Evolutionary conservation across 2,797 vertebrate genomes (phyloP).

Genomic region (Chanos chanos): DNA sequence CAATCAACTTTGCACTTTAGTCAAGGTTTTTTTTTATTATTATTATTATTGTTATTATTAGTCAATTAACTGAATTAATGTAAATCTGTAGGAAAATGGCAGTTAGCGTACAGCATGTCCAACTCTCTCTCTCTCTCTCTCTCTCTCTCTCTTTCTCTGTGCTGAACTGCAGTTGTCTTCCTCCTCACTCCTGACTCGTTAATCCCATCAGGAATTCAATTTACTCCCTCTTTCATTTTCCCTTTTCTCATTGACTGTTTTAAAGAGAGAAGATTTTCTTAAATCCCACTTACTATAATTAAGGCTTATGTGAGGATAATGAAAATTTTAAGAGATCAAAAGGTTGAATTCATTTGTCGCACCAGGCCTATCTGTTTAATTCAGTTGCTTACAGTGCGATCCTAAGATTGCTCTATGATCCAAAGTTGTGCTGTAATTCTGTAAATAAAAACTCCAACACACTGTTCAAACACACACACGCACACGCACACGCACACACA

Average conservation of each 20-base stretch:
- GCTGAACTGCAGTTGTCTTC: constrained; percentile 13
- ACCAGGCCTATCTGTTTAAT: constrained; percentile 47
- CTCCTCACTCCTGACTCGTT: constrained; percentile 33
- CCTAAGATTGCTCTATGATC: constrained; percentile 25
- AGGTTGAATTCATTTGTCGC: constrained; percentile 58
- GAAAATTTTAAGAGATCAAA: constrained; percentile 59
- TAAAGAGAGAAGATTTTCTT: constrained; percentile 60
- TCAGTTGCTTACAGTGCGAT: constrained; percentile 36
- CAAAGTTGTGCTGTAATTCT: constrained; percentile 22
- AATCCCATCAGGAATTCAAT: constrained; percentile 54
- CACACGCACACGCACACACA: too few relatives aligned
- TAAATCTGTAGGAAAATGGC: too few relatives aligned
- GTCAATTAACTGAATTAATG: too few relatives aligned
- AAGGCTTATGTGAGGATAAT: constrained; percentile 62
- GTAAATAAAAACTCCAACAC: constrained; percentile 28
- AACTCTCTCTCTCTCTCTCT: too few relatives aligned
- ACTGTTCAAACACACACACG: too few relatives aligned
- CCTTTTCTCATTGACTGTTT: constrained; percentile 56
- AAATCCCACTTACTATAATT: constrained; percentile 67
- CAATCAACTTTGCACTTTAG: too few relatives aligned
- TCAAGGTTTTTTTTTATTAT: neutral
- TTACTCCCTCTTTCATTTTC: constrained; percentile 60
- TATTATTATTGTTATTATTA: too few relatives aligned
- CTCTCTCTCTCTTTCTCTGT: too few relatives aligned
- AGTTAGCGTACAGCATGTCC: too few relatives aligned